phyloP scores from a whole-genome alignment of 1,140 invertebrate genomes.

The Pectinophora gossypiella region DNA sequence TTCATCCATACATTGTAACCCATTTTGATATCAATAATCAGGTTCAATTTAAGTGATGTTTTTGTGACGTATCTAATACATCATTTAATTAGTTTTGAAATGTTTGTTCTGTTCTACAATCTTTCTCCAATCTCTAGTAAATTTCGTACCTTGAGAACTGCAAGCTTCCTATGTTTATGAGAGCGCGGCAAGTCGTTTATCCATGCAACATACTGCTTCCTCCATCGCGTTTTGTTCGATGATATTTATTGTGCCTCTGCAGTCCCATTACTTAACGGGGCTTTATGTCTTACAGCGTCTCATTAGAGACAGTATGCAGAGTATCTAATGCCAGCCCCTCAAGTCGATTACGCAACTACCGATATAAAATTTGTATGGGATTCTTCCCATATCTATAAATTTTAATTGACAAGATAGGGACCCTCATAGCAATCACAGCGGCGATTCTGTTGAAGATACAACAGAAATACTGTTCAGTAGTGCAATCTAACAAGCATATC shows the following conservation, averaged over 20 bases:
- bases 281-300: slow-evolving; percentile 40
- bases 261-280: slow-evolving; percentile 46
- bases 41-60: too few relatives aligned
- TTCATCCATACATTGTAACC: too few relatives aligned
- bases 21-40: too few relatives aligned
- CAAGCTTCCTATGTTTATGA: slow-evolving; percentile 51
- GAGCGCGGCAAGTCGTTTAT: slow-evolving; percentile 42
- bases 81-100: too few relatives aligned
- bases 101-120: too few relatives aligned
- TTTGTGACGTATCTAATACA: too few relatives aligned
- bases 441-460: neutral
- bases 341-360: neutral
- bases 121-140: slow-evolving; percentile 30
- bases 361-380: neutral
- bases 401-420: neutral
- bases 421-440: neutral
- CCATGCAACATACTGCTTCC: slow-evolving; percentile 63
- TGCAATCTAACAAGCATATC: slow-evolving; percentile 11
- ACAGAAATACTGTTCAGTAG: slow-evolving; percentile 2
- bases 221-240: slow-evolving; percentile 62
- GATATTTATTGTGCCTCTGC: slow-evolving; percentile 54
- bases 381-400: neutral
- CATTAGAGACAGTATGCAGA: slow-evolving; percentile 49
- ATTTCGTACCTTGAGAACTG: slow-evolving; percentile 49
- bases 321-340: neutral